Percentiles rank a stretch among this genome's conserved stretches.
These are phyloP conservation scores for Drosophila kokeensis DNA, from an alignment of 2,888 invertebrate genomes.

Conservation along the genomic window DNA sequence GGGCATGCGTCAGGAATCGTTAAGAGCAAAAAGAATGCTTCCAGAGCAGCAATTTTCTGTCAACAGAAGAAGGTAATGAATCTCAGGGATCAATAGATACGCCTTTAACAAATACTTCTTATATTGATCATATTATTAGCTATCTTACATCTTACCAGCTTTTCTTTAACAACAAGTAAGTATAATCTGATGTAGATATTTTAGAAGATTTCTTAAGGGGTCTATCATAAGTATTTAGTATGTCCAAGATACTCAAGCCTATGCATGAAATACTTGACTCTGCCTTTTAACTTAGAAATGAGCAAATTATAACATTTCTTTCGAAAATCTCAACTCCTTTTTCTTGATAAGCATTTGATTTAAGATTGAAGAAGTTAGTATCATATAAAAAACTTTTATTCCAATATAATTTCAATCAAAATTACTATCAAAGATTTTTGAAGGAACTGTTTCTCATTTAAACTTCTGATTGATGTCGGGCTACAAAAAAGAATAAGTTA, in stretches of 20 bases:
- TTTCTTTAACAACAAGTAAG: neutral
- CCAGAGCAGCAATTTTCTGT: neutral
- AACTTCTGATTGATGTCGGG: neutral
- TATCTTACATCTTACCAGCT: neutral
- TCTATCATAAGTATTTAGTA: neutral
- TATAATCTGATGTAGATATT: neutral
- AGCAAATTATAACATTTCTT: neutral
- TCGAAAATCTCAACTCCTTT: neutral
- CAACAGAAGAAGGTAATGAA: neutral
- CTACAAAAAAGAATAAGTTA: neutral
- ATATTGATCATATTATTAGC: rapidly evolving
- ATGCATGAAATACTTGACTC: too few species aligned
- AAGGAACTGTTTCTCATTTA: neutral
- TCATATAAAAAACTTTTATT: too few species aligned
- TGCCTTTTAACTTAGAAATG: neutral
- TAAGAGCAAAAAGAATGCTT: neutral
- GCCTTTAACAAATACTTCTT: neutral
- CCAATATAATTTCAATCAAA: neutral
- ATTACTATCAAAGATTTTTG: neutral
- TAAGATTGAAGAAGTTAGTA: too few species aligned
- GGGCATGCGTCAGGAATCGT: neutral
- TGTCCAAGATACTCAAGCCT: too few species aligned
- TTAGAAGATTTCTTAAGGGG: neutral
- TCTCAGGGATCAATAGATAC: neutral
- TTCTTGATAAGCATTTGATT: neutral